Evolutionary conservation across 2,113 vertebrate genomes (phyloP), one percentile per base, ranked within the genome.

Genomic region (Octodon degus): DNA sequence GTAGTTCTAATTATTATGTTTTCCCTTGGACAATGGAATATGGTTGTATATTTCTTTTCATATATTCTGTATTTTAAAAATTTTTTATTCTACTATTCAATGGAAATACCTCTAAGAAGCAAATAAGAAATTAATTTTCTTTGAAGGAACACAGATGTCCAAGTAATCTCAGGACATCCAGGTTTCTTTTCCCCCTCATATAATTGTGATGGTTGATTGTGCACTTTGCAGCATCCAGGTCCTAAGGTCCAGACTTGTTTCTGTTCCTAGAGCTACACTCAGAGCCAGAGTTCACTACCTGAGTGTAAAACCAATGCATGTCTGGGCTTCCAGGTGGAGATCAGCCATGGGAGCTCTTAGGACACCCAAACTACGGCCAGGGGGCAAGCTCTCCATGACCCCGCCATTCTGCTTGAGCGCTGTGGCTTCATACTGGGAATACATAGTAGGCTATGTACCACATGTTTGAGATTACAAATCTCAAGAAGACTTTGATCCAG

Each of bases 71-170:
- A 47, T 89, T 80, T 32, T 82, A 7, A 32, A 53, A 77, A 86
- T 58, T 79, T 6, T 86, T 77, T 90, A 47, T 76, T 47, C 68
- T 81, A 80, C 34, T 83, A 50, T 81, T 92, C 79, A 93, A 68
- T 82, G 24, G 65, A 87, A 77, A 0, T 0, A 80, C 47, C 89
- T 91, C 53, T 79, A 37, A 40, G 88, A 82, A 65, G 17, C 65
- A 94, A 72, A 70, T 68, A 89, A 67, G 53, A 96, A 62, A 93
- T 34, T 85, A 60, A 11, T 86, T 94, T 87, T 94, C 24, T 72
- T 87, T 92, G 22, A 96, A 70, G n/a, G 14, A 70, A 50, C 32
- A 68, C 6, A 65, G 25, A 85, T 2, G 27, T 91, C 32, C 50
- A 91, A 60, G 43, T 84, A 80, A 32, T 89, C 58, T 89, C 43